phyloP scores from a whole-genome alignment of 2,797 vertebrate genomes.

The Anabas testudineus region DNA sequence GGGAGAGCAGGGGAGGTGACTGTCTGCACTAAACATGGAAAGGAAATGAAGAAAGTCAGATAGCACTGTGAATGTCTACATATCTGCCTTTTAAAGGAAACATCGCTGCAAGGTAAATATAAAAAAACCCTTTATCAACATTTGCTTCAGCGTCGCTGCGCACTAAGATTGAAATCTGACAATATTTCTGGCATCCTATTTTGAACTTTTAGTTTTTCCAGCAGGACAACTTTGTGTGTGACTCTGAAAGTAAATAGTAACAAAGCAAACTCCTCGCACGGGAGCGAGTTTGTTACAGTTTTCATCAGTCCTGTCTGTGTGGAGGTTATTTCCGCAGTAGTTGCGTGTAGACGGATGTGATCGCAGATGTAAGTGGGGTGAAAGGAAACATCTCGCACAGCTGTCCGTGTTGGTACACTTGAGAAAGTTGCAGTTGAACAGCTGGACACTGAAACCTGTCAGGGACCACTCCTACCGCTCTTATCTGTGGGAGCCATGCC shows the following conservation, averaged over 20 bases:
- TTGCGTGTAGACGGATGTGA: neutral
- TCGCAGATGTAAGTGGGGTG: neutral
- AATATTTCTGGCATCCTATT: neutral
- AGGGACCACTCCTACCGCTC: conserved; percentile 45
- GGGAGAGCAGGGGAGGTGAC: conserved; percentile 24
- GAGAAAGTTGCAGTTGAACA: conserved; percentile 38
- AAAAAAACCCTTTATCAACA: neutral
- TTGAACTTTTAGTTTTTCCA: conserved; percentile 12
- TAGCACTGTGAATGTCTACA: conserved; percentile 25
- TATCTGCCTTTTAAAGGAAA: conserved; percentile 26
- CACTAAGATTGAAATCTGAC: neutral
- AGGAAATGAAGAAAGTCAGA: conserved; percentile 18
- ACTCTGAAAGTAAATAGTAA: too few relatives aligned
- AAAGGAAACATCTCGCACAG: neutral
- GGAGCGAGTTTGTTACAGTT: neutral
- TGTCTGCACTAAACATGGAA: conserved; percentile 54
- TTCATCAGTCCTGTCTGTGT: neutral
- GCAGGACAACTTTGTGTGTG: conserved; percentile 19
- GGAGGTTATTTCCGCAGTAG: neutral
- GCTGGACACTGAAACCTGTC: conserved; percentile 15
- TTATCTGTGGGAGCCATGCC: conserved; percentile 37
- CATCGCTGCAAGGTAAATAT: conserved; percentile 48
- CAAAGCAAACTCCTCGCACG: neutral
- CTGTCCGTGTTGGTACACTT: conserved; percentile 35
- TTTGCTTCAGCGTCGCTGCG: neutral